Percentiles rank a stretch among this genome's conserved stretches.
Conservation (phyloP, 1,140 invertebrate species). For the Drosophila equinoxialis region DNA sequence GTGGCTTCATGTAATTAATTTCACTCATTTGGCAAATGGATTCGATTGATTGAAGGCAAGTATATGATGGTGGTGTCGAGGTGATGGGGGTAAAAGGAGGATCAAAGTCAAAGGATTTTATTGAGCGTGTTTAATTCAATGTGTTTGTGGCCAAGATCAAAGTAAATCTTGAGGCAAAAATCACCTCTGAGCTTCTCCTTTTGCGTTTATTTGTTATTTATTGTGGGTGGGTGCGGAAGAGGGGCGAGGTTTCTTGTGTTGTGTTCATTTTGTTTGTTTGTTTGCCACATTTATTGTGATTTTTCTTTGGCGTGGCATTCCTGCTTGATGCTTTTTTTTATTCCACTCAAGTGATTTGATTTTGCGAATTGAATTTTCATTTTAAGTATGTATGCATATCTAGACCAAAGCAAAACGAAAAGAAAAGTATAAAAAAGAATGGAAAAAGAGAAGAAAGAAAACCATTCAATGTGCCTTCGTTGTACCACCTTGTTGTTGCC, state of each 20-base stretch:
- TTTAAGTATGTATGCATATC: slow-evolving; percentile 73
- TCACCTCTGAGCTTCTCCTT: slow-evolving; percentile 11
- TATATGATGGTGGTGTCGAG: not conserved
- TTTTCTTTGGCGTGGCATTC: slow-evolving; percentile 35
- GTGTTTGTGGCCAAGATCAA: slow-evolving; percentile 65
- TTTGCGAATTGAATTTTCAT: slow-evolving; percentile 76
- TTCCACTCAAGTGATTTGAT: slow-evolving; percentile 81
- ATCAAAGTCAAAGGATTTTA: slow-evolving; percentile 69
- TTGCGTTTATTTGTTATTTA: slow-evolving; percentile 8
- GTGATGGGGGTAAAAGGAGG: not conserved
- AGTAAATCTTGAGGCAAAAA: slow-evolving; percentile 54
- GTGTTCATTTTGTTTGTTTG: slow-evolving; percentile 26
- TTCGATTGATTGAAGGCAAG: slow-evolving; percentile 27
- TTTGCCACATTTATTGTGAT: slow-evolving; percentile 40
- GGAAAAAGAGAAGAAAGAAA: slow-evolving; percentile 1
- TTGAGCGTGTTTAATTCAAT: slow-evolving; percentile 67
- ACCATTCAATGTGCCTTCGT: slow-evolving; percentile 46
- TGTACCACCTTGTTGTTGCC: slow-evolving; percentile 40
- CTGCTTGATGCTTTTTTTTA: slow-evolving; percentile 26
- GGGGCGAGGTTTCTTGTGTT: not conserved
- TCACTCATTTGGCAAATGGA: slow-evolving; percentile 74
- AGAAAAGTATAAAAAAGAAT: not conserved
- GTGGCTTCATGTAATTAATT: slow-evolving; percentile 76
- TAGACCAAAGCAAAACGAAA: slow-evolving; percentile 29
- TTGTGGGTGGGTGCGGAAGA: too few relatives aligned